Base-by-base conservation (phyloP, 2,888 invertebrate species). In the Lasioglossum morio region DNA sequence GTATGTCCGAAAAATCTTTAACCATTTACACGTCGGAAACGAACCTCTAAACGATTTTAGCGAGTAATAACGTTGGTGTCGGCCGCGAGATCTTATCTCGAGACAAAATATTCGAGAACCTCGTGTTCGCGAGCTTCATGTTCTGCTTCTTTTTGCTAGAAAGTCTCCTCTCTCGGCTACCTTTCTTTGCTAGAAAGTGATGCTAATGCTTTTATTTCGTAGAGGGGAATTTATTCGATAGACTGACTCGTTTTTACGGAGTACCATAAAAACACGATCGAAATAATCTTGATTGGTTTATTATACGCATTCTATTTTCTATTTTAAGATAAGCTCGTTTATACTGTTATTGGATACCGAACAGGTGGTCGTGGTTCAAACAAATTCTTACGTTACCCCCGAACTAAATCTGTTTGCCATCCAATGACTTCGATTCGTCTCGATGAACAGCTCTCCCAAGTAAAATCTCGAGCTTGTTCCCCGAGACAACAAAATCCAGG, bases 1-100 rank as follows among this genome's bases (percentile, higher is more conserved):
- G 60, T 27, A 27, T 60, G 63, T 7, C 60, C 85, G 57, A 83
- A 85, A 85, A 83, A 72, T 83, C 77, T 60, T 72, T 16, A 2
- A 63, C 14, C 16, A 63, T 63, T 63, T 30, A 30, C 16, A 30
- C 27, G 30, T 30, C 63, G 27, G 16, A 63, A 63, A 63, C 63
- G 30, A 27, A 30, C 63, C 30, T 30, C 27, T 30, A 30, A 63
- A 63, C 30, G 30, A 30, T 63, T 30, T 63, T 30, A 63, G 16
- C 63, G 30, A 14, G 63, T 30, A 30, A 63, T 63, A 30, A 63
- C 30, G 27, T 63, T 30, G 27, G 27, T 4, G 12, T 5, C 30
- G 2, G 27, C 7, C 63, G n/a, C 16, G 63, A 63, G 63, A 63
- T 63, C 1, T 63, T 63, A 63, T 63, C 63, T 30, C 63, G 30